Base-by-base conservation (phyloP, 2,888 invertebrate genomes). In the Eupithecia insigniata region DNA sequence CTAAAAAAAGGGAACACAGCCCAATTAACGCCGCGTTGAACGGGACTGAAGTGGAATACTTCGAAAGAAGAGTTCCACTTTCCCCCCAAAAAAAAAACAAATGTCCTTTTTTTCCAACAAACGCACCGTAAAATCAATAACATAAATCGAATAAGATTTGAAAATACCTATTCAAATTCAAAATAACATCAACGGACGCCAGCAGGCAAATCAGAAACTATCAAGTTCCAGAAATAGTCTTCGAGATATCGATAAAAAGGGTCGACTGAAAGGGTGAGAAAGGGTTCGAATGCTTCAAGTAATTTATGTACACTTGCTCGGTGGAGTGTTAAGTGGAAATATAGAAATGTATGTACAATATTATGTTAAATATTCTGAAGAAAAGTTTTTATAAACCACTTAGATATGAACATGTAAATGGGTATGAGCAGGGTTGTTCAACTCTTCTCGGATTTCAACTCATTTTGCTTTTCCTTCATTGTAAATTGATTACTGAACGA, bases 261-360 rank as follows among this genome's bases (percentile, higher is more conserved):
- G 70, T 69, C 61, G 58, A 36, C 66, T 69, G 60, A 73, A 74
- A 71, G 71, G 74, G 71, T 69, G 71, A 55, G 28, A 69, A 74
- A 69, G 43, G 74, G 74, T 62, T 58, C 43, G 62, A 39, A 66
- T 70, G 69, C 46, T 36, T 36, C 30, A 16, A 66, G 65, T 66
- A 73, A 71, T 71, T 74, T 74, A 74, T 71, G 71, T 66, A 71
- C 71, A 69, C 70, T 46, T 67, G 65, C 67, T 58, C 60, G 26
- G 61, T 46, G 51, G 26, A 66, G 67, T 32, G 61, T 43, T 46
- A 69, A 34, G 36, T 43, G 58, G 64, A 67, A 69, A 69, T 55
- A 60, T 60, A 60, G 60, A 60, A 30, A 60, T 60, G 30, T 30
- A 26, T 55, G 26, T 55, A 55, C 26, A 26, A 26, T 51, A 26